phyloP scores from a whole-genome alignment of 64 coral and sea anemone species.

The Montipora foliosa region DNA sequence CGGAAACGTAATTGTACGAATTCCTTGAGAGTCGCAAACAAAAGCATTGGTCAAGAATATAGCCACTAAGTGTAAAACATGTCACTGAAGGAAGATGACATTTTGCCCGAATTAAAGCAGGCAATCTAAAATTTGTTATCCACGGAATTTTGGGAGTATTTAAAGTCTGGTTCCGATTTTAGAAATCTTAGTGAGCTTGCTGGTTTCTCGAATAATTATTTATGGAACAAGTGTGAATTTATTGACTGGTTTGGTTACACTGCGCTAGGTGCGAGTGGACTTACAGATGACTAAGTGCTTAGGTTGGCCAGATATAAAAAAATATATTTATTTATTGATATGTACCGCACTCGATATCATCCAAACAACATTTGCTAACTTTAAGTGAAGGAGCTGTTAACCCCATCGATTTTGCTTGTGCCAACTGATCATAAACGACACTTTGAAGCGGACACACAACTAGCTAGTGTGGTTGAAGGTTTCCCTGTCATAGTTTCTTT shows the following conservation, averaged over 20 bases:
- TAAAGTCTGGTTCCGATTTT: background rate
- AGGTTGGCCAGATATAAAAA: too few species aligned
- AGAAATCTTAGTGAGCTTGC: constrained; percentile 11
- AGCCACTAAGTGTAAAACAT: background rate
- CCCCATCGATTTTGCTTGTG: background rate
- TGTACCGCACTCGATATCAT: too few species aligned
- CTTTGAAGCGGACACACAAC: background rate
- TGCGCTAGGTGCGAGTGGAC: too few species aligned
- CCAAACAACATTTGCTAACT: too few species aligned
- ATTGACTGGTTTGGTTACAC: too few species aligned
- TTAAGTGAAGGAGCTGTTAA: background rate
- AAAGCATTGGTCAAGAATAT: constrained; percentile 27
- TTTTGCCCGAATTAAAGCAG: background rate
- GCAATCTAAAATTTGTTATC: background rate
- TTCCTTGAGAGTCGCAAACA: constrained; percentile 5
- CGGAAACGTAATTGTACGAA: constrained; percentile 14
- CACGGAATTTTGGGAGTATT: background rate
- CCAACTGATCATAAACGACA: too few species aligned
- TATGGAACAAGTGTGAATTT: background rate
- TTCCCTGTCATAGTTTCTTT: background rate
- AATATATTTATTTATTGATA: too few species aligned
- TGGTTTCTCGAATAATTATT: background rate
- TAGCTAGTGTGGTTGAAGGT: background rate
- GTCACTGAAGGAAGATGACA: constrained; percentile 17
- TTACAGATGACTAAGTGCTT: too few species aligned